Conservation (phyloP, 2,113 vertebrate species). For the Acrocephalus arundinaceus region DNA sequence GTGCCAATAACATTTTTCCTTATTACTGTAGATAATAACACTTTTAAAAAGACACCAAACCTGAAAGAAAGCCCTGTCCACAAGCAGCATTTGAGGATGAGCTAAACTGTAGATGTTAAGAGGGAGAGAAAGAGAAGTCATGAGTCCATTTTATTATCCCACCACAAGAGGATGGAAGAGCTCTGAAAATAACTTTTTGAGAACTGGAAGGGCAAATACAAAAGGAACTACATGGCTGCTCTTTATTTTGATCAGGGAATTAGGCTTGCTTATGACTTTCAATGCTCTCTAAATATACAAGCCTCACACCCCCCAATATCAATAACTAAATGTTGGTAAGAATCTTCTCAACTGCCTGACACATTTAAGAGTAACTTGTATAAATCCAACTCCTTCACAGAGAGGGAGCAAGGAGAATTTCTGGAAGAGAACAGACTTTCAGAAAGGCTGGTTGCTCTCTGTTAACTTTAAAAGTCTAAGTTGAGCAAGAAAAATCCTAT, state of each 20-base stretch:
- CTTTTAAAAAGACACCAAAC: background rate
- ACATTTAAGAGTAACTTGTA: background rate
- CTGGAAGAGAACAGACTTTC: background rate
- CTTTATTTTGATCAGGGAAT: background rate
- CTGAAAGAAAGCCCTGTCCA: fast-evolving
- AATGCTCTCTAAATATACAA: background rate
- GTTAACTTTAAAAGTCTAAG: background rate
- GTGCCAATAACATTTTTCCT: background rate
- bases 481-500: background rate
- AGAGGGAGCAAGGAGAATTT: background rate
- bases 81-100: background rate
- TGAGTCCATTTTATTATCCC: constrained; percentile 18
- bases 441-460: background rate
- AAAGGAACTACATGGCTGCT: background rate
- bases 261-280: background rate
- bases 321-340: background rate
- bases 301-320: background rate
- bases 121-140: background rate
- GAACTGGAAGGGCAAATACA: background rate
- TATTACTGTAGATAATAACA: background rate
- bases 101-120: background rate
- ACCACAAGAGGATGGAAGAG: constrained; percentile 51
- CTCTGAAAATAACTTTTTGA: constrained; percentile 23
- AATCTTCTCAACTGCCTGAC: background rate
- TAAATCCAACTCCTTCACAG: background rate